These are phyloP conservation scores for Gymnocypris eckloni DNA, from an alignment of 2,797 vertebrate species.

Conservation along the genomic window DNA sequence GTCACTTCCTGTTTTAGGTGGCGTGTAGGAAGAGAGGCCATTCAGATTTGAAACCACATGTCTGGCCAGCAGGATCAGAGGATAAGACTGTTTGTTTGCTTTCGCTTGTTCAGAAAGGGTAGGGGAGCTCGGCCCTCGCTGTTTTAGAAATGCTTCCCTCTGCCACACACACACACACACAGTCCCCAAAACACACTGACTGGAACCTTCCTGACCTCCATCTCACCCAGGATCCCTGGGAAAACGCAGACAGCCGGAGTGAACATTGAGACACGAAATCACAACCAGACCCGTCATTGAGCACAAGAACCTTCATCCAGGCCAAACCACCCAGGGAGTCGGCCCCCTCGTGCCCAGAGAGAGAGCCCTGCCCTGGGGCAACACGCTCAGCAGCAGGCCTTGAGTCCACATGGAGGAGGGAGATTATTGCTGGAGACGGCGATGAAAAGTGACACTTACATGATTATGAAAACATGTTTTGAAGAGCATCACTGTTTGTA, in stretches of 20 bases:
- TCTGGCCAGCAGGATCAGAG: constrained; percentile 70
- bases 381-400: constrained; percentile 29
- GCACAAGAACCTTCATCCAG: constrained; percentile 51
- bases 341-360: constrained; percentile 44
- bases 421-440: constrained; percentile 38
- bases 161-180: constrained; percentile 43
- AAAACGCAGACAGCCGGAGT: constrained; percentile 62
- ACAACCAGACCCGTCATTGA: constrained; percentile 74
- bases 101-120: constrained; percentile 72
- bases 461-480: constrained; percentile 46
- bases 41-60: background rate
- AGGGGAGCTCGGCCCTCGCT: constrained; percentile 53
- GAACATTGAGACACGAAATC: constrained; percentile 74
- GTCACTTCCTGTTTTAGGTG: constrained; percentile 36
- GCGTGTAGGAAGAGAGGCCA: background rate
- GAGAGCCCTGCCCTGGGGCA: constrained; percentile 51
- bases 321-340: constrained; percentile 74
- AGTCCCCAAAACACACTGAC: constrained; percentile 51
- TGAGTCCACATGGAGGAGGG: constrained; percentile 25
- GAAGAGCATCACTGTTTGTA: constrained; percentile 43
- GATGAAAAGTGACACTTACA: constrained; percentile 52
- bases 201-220: constrained; percentile 72
- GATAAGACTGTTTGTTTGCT: constrained; percentile 80
- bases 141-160: constrained; percentile 48
- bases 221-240: constrained; percentile 75